A percentile compares a stretch with the other conserved stretches of the same genome.
Conservation (phyloP, 2,888 invertebrate species). For the Drosophila anceps region DNA sequence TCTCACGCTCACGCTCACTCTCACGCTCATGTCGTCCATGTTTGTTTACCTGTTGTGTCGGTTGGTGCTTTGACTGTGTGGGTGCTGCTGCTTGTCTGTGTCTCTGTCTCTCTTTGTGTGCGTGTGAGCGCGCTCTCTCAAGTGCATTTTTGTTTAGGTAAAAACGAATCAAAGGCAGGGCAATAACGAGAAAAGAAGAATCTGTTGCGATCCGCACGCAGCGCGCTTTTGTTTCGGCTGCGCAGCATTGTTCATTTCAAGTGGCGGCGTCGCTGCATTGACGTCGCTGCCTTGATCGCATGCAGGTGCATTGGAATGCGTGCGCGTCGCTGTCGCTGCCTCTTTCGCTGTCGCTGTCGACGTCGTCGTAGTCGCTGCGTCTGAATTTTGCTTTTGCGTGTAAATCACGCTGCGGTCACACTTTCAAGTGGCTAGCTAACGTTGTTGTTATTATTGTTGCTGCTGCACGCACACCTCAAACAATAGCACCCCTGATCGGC, state of each 20-base stretch:
- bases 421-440: conserved; percentile 76
- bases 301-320: conserved; percentile 80
- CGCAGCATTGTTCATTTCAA: conserved; percentile 68
- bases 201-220: conserved; percentile 79
- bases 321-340: conserved; percentile 48
- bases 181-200: conserved; percentile 76
- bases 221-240: conserved; percentile 69
- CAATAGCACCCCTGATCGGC: conserved; percentile 70
- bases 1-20: conserved; percentile 7
- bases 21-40: conserved; percentile 46
- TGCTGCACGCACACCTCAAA: conserved; percentile 64
- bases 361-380: conserved; percentile 64
- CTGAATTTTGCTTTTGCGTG: conserved; percentile 57
- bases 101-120: conserved; percentile 2
- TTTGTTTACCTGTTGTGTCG: conserved; percentile 73
- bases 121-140: conserved; percentile 64
- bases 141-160: conserved; percentile 81
- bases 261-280: conserved; percentile 62
- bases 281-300: conserved; percentile 40
- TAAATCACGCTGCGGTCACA: conserved; percentile 81
- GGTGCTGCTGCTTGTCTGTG: conserved; percentile 41
- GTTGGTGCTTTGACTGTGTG: conserved; percentile 31
- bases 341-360: conserved; percentile 32
- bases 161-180: conserved; percentile 78
- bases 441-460: conserved; percentile 36